Evolutionary conservation across 2,888 invertebrate genomes (phyloP).

Genomic region (Eupithecia inturbata): DNA sequence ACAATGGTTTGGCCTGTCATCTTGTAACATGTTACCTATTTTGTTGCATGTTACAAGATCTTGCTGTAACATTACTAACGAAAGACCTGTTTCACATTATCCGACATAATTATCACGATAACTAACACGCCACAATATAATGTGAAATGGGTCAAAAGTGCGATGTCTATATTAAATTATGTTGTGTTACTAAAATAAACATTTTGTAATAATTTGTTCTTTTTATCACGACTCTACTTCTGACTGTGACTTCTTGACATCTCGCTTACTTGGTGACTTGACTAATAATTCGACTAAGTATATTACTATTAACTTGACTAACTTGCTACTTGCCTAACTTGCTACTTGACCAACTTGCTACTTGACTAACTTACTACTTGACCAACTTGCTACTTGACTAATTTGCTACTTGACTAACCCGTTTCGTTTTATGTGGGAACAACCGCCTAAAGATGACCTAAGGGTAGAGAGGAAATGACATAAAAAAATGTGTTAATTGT

Average conservation of each 20-base stretch:
- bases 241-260: conserved; percentile 62
- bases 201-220: conserved; percentile 61
- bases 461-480: background rate
- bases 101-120: background rate
- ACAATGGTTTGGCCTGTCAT: conserved; percentile 46
- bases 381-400: conserved; percentile 42
- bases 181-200: conserved; percentile 63
- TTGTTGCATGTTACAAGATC: conserved; percentile 40
- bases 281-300: conserved; percentile 41
- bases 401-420: background rate
- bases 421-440: background rate
- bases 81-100: conserved; percentile 49
- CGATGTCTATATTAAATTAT: conserved; percentile 71
- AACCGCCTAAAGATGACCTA: background rate
- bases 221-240: conserved; percentile 47
- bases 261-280: conserved; percentile 65
- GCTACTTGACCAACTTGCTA: background rate
- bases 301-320: conserved; percentile 56
- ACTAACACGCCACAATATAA: background rate
- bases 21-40: conserved; percentile 37
- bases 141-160: conserved; percentile 58
- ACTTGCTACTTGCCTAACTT: conserved; percentile 28
- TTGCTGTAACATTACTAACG: conserved; percentile 56
- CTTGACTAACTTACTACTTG: conserved; percentile 44
- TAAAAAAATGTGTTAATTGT: background rate